Percentiles rank a stretch among this genome's conserved stretches.
Evolutionary conservation across 1,140 invertebrate genomes (phyloP).

Genomic region (Papilio xuthus): DNA sequence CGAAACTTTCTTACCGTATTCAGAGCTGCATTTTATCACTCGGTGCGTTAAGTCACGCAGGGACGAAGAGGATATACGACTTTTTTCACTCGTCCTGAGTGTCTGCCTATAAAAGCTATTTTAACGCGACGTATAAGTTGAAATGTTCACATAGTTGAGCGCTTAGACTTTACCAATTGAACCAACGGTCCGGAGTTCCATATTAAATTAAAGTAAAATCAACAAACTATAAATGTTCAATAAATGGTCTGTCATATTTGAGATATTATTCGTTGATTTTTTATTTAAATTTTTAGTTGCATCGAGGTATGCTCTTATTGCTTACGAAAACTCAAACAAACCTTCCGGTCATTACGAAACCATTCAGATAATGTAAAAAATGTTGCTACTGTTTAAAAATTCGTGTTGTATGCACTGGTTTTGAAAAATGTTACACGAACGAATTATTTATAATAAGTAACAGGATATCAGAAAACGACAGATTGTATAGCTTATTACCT

Average conservation of each 20-base stretch:
- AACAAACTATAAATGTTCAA: too few relatives aligned
- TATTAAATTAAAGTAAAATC: not conserved
- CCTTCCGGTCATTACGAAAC: slow-evolving; percentile 9
- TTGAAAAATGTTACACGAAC: slow-evolving; percentile 64
- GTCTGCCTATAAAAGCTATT: slow-evolving; percentile 30
- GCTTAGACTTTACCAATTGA: not conserved
- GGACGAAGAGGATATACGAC: slow-evolving; percentile 21
- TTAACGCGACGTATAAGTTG: not conserved
- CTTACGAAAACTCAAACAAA: not conserved
- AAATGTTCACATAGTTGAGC: not conserved
- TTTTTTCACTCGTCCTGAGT: slow-evolving; percentile 16
- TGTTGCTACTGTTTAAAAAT: slow-evolving; percentile 62
- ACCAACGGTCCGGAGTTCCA: not conserved
- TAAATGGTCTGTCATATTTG: too few relatives aligned
- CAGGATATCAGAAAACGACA: slow-evolving; percentile 48
- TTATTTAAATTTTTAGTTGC: not conserved
- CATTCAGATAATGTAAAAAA: slow-evolving; percentile 56
- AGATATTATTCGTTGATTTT: not conserved
- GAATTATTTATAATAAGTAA: slow-evolving; percentile 71
- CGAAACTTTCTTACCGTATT: slow-evolving; percentile 66
- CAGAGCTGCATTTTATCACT: slow-evolving; percentile 69
- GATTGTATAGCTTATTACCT: slow-evolving; percentile 63
- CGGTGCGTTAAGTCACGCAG: slow-evolving; percentile 53
- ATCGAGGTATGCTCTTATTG: slow-evolving; percentile 8
- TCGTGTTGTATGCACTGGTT: slow-evolving; percentile 66